Percentiles rank a stretch among this genome's conserved stretches.
Conservation (phyloP, 2,113 vertebrate species). For the Bos indicus region DNA sequence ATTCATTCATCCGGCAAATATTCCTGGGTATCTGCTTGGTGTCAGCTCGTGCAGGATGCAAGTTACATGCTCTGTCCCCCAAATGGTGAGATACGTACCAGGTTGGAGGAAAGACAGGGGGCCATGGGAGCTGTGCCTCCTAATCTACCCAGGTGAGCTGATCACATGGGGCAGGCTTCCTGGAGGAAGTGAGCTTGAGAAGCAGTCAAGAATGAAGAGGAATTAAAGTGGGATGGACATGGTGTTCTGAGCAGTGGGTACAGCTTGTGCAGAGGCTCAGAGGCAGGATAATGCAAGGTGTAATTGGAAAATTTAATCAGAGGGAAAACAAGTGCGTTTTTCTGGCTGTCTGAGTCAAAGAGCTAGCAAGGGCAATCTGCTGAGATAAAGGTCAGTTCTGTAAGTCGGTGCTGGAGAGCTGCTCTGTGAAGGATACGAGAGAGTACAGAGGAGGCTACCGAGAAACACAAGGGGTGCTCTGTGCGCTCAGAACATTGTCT, state of each 20-base stretch:
- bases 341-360: neutral
- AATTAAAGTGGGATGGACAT: neutral
- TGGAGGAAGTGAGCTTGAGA: neutral
- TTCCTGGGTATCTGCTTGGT: neutral
- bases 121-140: neutral
- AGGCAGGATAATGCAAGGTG: neutral
- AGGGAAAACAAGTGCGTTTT: neutral
- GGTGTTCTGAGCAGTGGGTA: neutral
- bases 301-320: neutral
- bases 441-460: neutral
- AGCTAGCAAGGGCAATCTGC: neutral
- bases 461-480: neutral
- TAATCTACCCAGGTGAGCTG: neutral
- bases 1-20: neutral
- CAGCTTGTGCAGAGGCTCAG: neutral
- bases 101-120: neutral
- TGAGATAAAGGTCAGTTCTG: neutral
- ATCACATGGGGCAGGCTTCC: neutral
- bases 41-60: neutral
- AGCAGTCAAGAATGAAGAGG: neutral
- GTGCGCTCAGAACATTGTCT: neutral
- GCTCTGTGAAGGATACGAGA: neutral
- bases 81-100: fast-evolving
- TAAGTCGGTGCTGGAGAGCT: neutral
- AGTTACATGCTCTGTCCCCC: neutral